Evolutionary conservation across 2,888 invertebrate genomes (phyloP).

Genomic region (Leucania comma): DNA sequence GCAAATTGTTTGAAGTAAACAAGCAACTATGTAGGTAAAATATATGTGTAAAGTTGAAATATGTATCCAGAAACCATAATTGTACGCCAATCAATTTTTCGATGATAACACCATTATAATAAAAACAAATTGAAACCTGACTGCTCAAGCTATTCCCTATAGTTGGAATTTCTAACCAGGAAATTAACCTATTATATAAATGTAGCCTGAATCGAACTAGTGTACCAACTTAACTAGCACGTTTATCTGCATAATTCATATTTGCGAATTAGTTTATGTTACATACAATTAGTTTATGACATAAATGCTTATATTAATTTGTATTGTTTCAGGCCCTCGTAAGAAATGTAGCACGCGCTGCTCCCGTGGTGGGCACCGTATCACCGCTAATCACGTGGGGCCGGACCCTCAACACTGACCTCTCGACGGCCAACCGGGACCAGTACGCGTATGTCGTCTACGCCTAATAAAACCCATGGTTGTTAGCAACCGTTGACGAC

Average conservation of each 20-base stretch:
- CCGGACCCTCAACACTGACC: slow-evolving; percentile 86
- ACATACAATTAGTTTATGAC: neutral
- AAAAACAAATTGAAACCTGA: neutral
- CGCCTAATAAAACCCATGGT: slow-evolving; percentile 68
- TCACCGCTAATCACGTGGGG: slow-evolving; percentile 88
- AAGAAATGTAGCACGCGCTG: slow-evolving; percentile 87
- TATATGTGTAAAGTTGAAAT: too few relatives aligned
- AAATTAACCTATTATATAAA: neutral
- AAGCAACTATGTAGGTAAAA: too few relatives aligned
- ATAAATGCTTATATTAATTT: slow-evolving; percentile 20
- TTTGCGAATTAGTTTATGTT: slow-evolving; percentile 4
- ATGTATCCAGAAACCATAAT: neutral
- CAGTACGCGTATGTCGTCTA: slow-evolving; percentile 84
- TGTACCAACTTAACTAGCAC: neutral
- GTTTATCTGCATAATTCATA: neutral
- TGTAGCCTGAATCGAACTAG: neutral
- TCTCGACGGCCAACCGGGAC: slow-evolving; percentile 76
- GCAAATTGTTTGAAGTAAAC: neutral
- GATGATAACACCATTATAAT: neutral
- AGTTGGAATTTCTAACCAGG: neutral
- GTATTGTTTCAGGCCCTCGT: slow-evolving; percentile 77
- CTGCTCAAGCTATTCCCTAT: neutral
- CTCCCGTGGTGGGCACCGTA: slow-evolving; percentile 88
- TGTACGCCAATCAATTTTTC: neutral
- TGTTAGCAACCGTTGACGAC: slow-evolving; percentile 48